Conservation (phyloP, 2,113 vertebrate genomes). For the Phalacrocorax pelagicus region DNA sequence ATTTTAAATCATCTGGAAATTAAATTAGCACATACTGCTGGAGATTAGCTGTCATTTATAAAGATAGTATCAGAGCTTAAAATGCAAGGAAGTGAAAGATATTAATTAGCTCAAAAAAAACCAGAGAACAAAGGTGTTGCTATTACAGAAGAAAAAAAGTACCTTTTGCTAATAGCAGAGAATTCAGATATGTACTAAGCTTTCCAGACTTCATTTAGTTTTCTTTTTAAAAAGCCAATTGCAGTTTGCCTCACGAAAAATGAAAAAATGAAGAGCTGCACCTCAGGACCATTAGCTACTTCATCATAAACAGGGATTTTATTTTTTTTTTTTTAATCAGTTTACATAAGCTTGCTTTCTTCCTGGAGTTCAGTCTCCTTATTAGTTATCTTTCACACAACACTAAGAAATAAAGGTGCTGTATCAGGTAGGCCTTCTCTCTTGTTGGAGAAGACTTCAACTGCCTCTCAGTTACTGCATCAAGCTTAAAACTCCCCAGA, state of each 20-base stretch:
- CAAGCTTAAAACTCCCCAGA: neutral
- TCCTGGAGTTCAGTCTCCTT: neutral
- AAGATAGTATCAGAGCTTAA: neutral
- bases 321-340: neutral
- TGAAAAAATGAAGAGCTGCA: neutral
- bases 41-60: neutral
- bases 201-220: neutral
- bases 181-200: rapidly evolving
- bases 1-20: neutral
- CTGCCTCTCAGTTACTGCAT: neutral
- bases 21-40: neutral
- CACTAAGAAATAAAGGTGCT: neutral
- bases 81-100: neutral
- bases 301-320: neutral
- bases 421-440: neutral
- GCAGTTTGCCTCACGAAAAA: neutral
- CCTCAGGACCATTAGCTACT: neutral
- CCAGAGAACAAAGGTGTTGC: neutral
- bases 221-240: neutral
- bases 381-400: neutral
- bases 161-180: neutral
- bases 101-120: neutral
- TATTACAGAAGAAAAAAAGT: neutral
- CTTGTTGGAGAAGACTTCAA: neutral
- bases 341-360: neutral